Evolutionary conservation across 2,113 vertebrate species (phyloP).

Genomic region (Corythornis madagascariensis): DNA sequence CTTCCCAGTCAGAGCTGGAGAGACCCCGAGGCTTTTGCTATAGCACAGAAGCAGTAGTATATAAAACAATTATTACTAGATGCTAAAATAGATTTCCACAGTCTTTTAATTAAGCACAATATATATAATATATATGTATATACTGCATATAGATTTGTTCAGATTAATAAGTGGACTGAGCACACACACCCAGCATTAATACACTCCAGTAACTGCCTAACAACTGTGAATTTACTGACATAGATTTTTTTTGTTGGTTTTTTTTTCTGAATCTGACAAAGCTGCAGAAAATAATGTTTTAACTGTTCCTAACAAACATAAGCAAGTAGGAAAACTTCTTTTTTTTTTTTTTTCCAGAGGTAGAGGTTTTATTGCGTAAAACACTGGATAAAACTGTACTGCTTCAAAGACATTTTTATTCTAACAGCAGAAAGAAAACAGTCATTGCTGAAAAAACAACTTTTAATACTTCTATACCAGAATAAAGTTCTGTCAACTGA

Average conservation of each 20-base stretch:
- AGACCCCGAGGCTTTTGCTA: constrained; percentile 41
- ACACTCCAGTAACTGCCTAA: constrained; percentile 66
- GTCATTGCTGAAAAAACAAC: constrained; percentile 85
- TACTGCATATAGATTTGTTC: constrained; percentile 49
- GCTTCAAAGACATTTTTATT: constrained; percentile 90
- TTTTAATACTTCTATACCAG: constrained; percentile 88
- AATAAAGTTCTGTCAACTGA: constrained; percentile 88
- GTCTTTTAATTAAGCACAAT: constrained; percentile 69
- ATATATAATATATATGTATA: constrained; percentile 44
- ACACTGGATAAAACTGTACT: constrained; percentile 86
- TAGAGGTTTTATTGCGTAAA: constrained; percentile 93
- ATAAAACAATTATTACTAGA: constrained; percentile 60
- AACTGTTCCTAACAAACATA: constrained; percentile 65
- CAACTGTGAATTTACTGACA: constrained; percentile 50
- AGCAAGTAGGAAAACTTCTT: constrained; percentile 65
- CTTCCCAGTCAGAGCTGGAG: constrained; percentile 47
- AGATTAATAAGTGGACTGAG: constrained; percentile 39
- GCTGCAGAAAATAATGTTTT: constrained; percentile 42
- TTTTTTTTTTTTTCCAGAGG: constrained; percentile 77
- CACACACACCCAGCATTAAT: constrained; percentile 61
- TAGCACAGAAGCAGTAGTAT: constrained; percentile 42
- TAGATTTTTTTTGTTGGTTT: neutral
- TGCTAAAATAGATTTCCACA: constrained; percentile 58
- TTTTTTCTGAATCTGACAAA: neutral
- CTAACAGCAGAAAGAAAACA: constrained; percentile 88